Evolutionary conservation across 2,797 vertebrate species (phyloP), one percentile per base, ranked within the genome.

Genomic region (Acanthurus lineatus): DNA sequence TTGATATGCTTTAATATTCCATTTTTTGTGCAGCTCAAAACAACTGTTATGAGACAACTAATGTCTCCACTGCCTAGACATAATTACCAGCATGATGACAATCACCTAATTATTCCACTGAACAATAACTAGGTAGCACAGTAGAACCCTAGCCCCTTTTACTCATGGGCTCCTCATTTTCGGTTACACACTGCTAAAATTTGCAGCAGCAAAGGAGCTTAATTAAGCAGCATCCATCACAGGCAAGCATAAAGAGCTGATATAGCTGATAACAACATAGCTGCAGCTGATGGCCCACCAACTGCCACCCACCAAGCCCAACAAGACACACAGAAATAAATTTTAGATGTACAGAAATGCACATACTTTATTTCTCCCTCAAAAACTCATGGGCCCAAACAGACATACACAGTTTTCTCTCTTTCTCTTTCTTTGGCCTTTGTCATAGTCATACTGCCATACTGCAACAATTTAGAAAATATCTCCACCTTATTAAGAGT

Each of bases 11-110:
- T 78, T 69, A 40, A 3, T 40, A 42, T 11, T 11, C 4, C 9
- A 1, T 28, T 69, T 52, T 35, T 62, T 32, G 32, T 35, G 56
- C 64, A 76, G 44, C 69, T 83, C 70, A 74, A 62, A 79, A 52
- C 48, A 45, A 75, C 22, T 69, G 81, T 86, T 81, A 67, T 74
- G 45, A 65, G 67, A 85, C 85, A 92, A 89, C 84, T 83, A 79
- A 85, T 88, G 87, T 59, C 20, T 49, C 35, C 22, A 56, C 40
- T 20, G 73, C 67, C 67, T 75, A 79, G 79, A 85, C 48, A 80
- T 90, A 91, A 90, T 87, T 83, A 81, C 88, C 79, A 90, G 83
- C 76, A 85, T 49, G 44, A 15, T 63, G 52, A 78, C 73, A 62
- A 48, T 85, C 1, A 19, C 44, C 20, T 47, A 19, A 56, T 38